These are phyloP conservation scores for Caenorhabditis wallacei DNA, from an alignment of 2,888 invertebrate genomes.

Conservation along the genomic window DNA sequence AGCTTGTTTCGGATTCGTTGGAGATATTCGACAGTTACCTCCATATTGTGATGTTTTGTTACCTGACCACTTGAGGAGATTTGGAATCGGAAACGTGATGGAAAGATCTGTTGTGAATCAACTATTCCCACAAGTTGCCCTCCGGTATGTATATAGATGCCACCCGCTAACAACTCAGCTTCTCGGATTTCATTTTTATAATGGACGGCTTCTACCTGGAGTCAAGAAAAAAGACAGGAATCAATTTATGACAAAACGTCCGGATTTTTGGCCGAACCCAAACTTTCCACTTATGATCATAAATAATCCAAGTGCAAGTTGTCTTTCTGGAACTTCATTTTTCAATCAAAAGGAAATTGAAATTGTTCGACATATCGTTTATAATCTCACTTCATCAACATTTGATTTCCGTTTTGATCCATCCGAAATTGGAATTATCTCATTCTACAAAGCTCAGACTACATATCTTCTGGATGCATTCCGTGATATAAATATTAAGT, in stretches of 20 bases:
- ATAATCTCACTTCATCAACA: not conserved
- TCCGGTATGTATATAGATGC: slow-evolving; percentile 25
- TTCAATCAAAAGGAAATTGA: not conserved
- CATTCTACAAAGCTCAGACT: slow-evolving; percentile 34
- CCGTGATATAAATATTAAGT: not conserved
- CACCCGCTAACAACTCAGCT: slow-evolving; percentile 21
- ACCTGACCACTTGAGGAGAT: not conserved
- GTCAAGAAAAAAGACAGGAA: not conserved
- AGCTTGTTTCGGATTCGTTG: slow-evolving; percentile 29
- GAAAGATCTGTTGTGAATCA: not conserved
- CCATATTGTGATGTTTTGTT: slow-evolving; percentile 3
- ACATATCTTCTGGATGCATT: not conserved
- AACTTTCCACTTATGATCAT: slow-evolving; percentile 12
- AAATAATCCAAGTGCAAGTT: not conserved
- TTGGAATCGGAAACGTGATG: slow-evolving; percentile 36
- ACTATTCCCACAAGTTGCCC: slow-evolving; percentile 16
- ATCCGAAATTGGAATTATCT: slow-evolving; percentile 24
- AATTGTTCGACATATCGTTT: not conserved
- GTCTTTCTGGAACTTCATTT: not conserved
- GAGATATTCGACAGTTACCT: slow-evolving; percentile 34
- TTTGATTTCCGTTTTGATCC: not conserved
- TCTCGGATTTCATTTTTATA: slow-evolving; percentile 24
- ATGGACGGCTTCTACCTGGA: not conserved
- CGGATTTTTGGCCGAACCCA: slow-evolving; percentile 22
- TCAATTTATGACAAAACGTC: not conserved